Evolutionary conservation across 2,113 vertebrate species (phyloP).

Genomic region (Trogon melanurus): DNA sequence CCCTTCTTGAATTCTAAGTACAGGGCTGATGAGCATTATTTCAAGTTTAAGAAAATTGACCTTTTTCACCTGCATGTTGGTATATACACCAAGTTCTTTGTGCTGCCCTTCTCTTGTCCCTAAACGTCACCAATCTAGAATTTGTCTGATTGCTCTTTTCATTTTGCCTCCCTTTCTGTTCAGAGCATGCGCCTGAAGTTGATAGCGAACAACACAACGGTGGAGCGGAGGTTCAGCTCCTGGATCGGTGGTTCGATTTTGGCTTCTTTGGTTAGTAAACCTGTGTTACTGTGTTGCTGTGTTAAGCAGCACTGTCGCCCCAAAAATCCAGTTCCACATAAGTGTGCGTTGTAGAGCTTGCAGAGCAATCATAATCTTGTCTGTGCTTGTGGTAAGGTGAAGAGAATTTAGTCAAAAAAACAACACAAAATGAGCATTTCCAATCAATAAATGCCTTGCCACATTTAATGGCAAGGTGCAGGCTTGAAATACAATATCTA

Average conservation of each 20-base stretch:
- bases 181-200: conserved; percentile 98
- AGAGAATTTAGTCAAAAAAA: not conserved
- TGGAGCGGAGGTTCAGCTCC: conserved; percentile 94
- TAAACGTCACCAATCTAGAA: not conserved
- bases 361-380: not conserved
- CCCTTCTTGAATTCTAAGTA: not conserved
- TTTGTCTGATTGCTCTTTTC: not conserved
- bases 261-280: conserved; percentile 91
- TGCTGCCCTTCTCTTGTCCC: not conserved
- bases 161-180: not conserved
- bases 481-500: not conserved
- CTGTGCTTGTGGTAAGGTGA: not conserved
- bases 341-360: not conserved
- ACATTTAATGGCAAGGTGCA: not conserved
- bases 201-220: conserved; percentile 97
- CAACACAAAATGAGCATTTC: not conserved
- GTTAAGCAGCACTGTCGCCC: not conserved
- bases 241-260: conserved; percentile 98
- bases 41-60: not conserved
- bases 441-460: not conserved
- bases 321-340: not conserved
- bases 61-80: not conserved
- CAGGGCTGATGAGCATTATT: not conserved
- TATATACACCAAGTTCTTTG: not conserved
- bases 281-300: not conserved